Evolutionary conservation across 2,113 vertebrate species (phyloP), one percentile per base, ranked within the genome.

Genomic region (Scomber colias): DNA sequence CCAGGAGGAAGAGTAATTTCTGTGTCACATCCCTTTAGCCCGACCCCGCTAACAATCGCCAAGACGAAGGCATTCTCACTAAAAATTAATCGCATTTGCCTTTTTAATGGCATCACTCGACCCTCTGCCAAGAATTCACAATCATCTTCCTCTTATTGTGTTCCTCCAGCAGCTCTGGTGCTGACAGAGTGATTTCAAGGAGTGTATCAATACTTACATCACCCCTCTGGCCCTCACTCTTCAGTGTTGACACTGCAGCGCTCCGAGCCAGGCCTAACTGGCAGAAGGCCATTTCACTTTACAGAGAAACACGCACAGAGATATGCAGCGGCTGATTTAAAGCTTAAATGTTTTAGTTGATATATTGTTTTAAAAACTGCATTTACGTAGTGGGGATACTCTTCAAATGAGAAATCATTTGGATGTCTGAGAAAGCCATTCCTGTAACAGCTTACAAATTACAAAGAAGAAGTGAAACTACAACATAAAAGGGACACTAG

Each of bases 1-100:
- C 84, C 83, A 90, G 89, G 89, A 93, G 92, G 92, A 84, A 91
- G 92, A 94, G 93, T 94, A 92, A 95, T 95, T 94, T 92, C 87
- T 57, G 82, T 95, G 94, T 95, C 95, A 94, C 87, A 93, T 93
- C 92, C 89, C 86, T 93, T 95, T 94, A 95, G 93, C 86, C 78
- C 76, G 57, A 92, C 87, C 92, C 91, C 87, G 19, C 83, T 90
- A 89, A 93, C 88, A 89, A 89, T 92, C 83, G 77, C 85, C 78
- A 90, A 94, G 91, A 93, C 77, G 81, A 87, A 70, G 75, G 83
- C 77, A 53, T 92, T 92, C 91, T 89, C 89, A 84, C 88, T 79
- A 87, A 93, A 93, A 92, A 92, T 89, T 89, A 92, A 95, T 95
- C 92, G 93, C 89, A 93, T 94, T 94, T 92, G 92, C 94, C 91